Evolutionary conservation across 2,113 vertebrate genomes (phyloP).

Genomic region (Anser cygnoides): DNA sequence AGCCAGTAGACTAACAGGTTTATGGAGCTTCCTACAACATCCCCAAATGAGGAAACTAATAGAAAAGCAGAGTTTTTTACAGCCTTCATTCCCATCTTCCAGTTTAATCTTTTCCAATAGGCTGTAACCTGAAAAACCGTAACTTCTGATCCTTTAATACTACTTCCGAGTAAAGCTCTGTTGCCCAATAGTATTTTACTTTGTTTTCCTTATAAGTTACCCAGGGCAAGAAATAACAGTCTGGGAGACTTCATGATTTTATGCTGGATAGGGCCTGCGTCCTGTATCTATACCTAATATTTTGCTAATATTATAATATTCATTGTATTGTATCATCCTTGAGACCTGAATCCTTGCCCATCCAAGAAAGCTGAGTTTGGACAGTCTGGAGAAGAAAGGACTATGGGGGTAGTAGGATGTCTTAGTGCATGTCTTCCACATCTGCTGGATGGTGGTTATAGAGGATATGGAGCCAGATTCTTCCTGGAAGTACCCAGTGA

Average conservation of each 20-base stretch:
- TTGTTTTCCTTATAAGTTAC: background rate
- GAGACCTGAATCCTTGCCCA: background rate
- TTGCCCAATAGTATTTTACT: background rate
- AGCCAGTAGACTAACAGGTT: background rate
- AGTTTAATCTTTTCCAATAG: background rate
- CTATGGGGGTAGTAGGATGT: background rate
- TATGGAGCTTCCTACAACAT: background rate
- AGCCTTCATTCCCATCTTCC: background rate
- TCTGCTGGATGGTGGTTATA: background rate
- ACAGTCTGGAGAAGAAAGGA: background rate
- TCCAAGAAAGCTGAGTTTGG: background rate
- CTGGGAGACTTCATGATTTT: background rate
- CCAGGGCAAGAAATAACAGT: background rate
- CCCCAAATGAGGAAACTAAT: background rate
- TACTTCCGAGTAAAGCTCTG: background rate
- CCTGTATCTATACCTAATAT: background rate
- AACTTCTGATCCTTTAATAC: background rate
- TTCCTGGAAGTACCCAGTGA: background rate
- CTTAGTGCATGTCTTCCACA: background rate
- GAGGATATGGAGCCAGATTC: background rate
- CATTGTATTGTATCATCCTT: background rate
- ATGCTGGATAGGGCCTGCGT: background rate
- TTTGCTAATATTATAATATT: background rate
- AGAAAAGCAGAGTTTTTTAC: background rate
- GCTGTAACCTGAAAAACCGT: background rate